phyloP scores from a whole-genome alignment of 2,113 vertebrate species.

The Zootoca vivipara region DNA sequence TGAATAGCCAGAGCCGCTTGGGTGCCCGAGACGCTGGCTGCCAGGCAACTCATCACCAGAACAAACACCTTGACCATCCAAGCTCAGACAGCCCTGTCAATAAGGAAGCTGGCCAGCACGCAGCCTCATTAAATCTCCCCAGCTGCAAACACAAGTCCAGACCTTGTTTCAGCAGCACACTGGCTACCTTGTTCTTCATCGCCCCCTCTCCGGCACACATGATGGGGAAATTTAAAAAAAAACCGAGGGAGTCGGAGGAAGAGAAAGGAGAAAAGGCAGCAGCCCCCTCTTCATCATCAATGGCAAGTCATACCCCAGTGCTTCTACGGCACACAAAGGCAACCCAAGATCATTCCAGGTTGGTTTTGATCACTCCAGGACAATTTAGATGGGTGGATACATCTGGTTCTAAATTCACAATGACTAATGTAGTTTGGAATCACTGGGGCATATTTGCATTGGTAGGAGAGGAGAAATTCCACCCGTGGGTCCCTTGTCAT shows the following conservation, averaged over 20 bases:
- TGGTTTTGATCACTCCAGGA: not conserved
- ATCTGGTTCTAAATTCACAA: not conserved
- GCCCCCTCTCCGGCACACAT: not conserved
- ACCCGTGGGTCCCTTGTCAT: not conserved
- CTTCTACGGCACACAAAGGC: not conserved
- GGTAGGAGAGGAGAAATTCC: not conserved
- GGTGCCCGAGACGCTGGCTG: not conserved
- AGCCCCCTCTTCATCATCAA: not conserved
- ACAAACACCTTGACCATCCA: not conserved
- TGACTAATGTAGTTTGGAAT: not conserved
- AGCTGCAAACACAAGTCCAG: not conserved
- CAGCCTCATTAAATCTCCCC: not conserved
- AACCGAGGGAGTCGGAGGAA: not conserved
- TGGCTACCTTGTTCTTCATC: not conserved
- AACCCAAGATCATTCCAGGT: not conserved
- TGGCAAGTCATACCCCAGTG: not conserved
- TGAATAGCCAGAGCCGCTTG: not conserved
- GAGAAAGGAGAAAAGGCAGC: not conserved
- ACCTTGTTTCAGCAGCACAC: not conserved
- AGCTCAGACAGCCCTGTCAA: not conserved
- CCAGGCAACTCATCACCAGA: not conserved
- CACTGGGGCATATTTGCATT: not conserved
- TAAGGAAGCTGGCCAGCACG: not conserved
- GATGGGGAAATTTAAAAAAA: not conserved
- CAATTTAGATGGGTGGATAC: too few relatives aligned